Evolutionary conservation across 2,888 invertebrate genomes (phyloP).

Genomic region (Morpho deidamia): DNA sequence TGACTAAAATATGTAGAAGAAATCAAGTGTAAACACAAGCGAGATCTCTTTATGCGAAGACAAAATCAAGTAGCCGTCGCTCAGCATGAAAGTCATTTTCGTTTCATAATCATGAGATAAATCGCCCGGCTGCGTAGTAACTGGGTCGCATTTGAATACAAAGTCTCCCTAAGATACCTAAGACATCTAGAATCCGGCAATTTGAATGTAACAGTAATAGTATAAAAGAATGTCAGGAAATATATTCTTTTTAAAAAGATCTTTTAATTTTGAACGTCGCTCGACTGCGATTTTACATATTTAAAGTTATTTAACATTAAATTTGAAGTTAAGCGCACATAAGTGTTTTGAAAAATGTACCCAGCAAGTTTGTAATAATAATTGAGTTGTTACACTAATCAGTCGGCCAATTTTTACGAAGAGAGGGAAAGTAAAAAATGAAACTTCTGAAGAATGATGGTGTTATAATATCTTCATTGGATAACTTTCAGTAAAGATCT

Average conservation of each 20-base stretch:
- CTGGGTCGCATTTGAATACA: slow-evolving; percentile 5
- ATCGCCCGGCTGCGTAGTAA: neutral
- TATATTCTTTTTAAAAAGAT: slow-evolving; percentile 1
- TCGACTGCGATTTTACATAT: neutral
- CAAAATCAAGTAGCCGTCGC: too few relatives aligned
- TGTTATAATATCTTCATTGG: too few relatives aligned
- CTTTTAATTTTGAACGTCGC: neutral
- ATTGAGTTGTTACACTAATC: too few relatives aligned
- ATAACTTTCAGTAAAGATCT: too few relatives aligned
- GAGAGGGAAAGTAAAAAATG: too few relatives aligned
- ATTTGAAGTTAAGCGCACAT: too few relatives aligned
- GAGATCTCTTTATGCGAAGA: too few relatives aligned
- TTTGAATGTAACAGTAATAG: neutral
- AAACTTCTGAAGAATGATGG: too few relatives aligned
- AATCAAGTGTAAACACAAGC: too few relatives aligned
- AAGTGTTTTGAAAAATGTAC: neutral
- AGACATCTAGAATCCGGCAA: slow-evolving; percentile 4
- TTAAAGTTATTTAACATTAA: neutral
- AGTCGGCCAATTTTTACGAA: too few relatives aligned
- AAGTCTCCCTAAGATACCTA: slow-evolving; percentile 5
- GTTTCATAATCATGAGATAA: slow-evolving; percentile 2
- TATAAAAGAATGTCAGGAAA: slow-evolving; percentile 5
- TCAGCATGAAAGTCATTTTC: neutral
- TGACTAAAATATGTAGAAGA: too few relatives aligned
- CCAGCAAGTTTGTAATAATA: too few relatives aligned